Conservation (phyloP, 2,888 invertebrate genomes). For the Cephus pulcher region DNA sequence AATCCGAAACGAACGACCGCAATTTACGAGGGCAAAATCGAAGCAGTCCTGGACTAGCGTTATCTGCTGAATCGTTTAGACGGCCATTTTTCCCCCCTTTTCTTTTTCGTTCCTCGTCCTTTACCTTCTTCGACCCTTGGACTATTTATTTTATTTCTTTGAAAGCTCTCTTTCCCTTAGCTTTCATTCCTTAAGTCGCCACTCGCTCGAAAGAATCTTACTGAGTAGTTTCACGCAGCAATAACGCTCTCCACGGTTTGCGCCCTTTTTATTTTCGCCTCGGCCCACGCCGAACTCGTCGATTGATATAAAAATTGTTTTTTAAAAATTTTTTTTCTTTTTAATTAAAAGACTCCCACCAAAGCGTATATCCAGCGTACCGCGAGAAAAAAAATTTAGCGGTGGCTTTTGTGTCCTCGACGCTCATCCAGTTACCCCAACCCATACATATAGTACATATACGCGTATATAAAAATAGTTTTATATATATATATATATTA, state of each 20-base stretch:
- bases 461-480: not conserved
- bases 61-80: not conserved
- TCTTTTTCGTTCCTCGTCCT: too few species aligned
- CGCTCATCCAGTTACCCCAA: not conserved
- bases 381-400: not conserved
- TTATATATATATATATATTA: not conserved
- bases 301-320: not conserved
- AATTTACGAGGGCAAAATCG: not conserved
- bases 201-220: not conserved
- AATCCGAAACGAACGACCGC: not conserved
- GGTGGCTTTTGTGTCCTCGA: not conserved
- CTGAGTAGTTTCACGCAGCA: not conserved
- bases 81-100: not conserved
- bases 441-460: not conserved
- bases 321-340: not conserved
- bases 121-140: not conserved
- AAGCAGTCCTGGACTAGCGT: not conserved
- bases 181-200: not conserved
- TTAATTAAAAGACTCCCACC: not conserved
- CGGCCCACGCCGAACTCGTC: not conserved
- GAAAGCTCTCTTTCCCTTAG: not conserved
- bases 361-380: not conserved
- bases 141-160: not conserved
- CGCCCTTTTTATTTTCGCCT: not conserved
- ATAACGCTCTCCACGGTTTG: not conserved